phyloP scores from a whole-genome alignment of 2,797 vertebrate species.

The Urosaurus nigricauda region DNA sequence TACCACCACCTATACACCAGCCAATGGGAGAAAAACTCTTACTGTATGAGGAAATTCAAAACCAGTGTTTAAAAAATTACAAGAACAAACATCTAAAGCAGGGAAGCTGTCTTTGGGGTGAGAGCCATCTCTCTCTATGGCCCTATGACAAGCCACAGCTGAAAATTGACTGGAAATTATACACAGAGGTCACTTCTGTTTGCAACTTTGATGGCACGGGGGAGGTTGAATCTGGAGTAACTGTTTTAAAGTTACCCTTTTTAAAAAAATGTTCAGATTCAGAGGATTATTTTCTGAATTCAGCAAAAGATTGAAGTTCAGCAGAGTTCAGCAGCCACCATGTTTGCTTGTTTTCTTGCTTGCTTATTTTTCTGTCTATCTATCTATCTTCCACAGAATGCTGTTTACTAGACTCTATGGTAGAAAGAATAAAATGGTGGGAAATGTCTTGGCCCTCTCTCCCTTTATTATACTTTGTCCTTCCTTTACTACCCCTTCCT shows the following conservation, averaged over 20 bases:
- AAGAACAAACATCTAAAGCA: not conserved
- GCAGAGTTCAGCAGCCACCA: too few relatives aligned
- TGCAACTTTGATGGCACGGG: too few relatives aligned
- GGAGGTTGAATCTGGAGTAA: not conserved
- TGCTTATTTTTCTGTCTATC: not conserved
- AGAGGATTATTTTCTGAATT: not conserved
- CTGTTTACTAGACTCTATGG: slow-evolving; percentile 44
- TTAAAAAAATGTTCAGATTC: not conserved
- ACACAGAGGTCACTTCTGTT: too few relatives aligned
- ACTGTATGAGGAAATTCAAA: not conserved
- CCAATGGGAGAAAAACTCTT: too few relatives aligned
- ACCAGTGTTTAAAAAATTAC: not conserved
- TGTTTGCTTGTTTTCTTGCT: not conserved
- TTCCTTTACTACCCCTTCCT: slow-evolving; percentile 63
- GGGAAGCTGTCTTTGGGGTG: too few relatives aligned
- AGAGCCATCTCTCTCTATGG: too few relatives aligned
- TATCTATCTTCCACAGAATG: not conserved
- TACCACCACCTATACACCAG: too few relatives aligned
- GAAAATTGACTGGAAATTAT: too few relatives aligned
- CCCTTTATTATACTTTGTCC: slow-evolving; percentile 55
- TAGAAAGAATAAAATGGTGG: slow-evolving; percentile 57
- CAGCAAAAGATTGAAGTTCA: not conserved
- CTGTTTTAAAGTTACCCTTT: not conserved
- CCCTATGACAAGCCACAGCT: too few relatives aligned
- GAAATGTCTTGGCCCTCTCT: not conserved